phyloP scores from a whole-genome alignment of 2,888 invertebrate genomes.

The Junonia oenone region DNA sequence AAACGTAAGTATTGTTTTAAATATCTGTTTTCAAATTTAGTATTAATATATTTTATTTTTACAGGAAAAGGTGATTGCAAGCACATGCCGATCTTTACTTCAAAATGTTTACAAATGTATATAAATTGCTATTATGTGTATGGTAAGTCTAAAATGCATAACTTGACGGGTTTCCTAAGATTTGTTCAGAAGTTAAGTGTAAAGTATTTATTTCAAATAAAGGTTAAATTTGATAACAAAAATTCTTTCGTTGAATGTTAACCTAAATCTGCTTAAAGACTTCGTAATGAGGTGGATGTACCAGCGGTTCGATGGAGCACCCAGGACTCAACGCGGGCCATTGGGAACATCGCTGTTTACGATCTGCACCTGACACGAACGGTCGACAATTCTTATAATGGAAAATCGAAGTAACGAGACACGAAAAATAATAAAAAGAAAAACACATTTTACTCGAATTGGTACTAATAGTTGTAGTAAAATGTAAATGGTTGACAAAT shows the following conservation, averaged over 20 bases:
- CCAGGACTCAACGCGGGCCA: slow-evolving; percentile 51
- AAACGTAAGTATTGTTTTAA: slow-evolving; percentile 88
- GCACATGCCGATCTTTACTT: slow-evolving; percentile 14
- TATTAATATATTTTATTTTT: slow-evolving; percentile 66
- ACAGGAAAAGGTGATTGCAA: slow-evolving; percentile 46
- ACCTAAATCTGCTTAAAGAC: slow-evolving; percentile 63
- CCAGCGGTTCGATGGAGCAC: slow-evolving; percentile 47
- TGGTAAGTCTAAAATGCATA: slow-evolving; percentile 78
- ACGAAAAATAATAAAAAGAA: background rate
- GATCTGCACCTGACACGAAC: slow-evolving; percentile 45
- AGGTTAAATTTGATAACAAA: slow-evolving; percentile 51
- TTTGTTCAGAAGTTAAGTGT: slow-evolving; percentile 49
- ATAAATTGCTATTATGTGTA: slow-evolving; percentile 47
- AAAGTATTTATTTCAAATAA: slow-evolving; percentile 71
- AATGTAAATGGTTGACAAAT: background rate
- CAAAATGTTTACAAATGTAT: slow-evolving; percentile 35
- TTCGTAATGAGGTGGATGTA: slow-evolving; percentile 41
- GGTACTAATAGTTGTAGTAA: slow-evolving; percentile 9
- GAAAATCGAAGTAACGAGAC: slow-evolving; percentile 37
- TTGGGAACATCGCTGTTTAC: slow-evolving; percentile 37
- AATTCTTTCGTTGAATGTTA: slow-evolving; percentile 60
- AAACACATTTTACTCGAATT: background rate
- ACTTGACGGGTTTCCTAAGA: slow-evolving; percentile 61
- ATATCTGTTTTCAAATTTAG: slow-evolving; percentile 30
- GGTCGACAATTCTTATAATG: slow-evolving; percentile 33